Percentiles rank a stretch among this genome's conserved stretches.
phyloP scores from a whole-genome alignment of 2,888 invertebrate genomes.

The Conchocele bisecta region DNA sequence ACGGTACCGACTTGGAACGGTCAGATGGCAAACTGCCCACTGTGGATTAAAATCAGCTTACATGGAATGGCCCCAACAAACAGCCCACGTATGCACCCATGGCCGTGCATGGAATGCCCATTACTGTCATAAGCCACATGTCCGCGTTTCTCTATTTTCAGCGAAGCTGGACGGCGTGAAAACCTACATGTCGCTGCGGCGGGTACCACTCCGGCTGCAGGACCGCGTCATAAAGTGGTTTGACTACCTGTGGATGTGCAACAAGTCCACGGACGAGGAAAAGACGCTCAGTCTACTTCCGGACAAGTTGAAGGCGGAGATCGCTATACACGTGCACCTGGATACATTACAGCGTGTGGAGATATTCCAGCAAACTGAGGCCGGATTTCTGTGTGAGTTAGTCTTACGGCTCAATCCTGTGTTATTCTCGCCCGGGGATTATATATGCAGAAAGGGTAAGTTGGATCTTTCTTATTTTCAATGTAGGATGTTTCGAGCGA shows the following conservation, averaged over 20 bases:
- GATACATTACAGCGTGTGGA: constrained; percentile 96
- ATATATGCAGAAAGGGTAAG: constrained; percentile 98
- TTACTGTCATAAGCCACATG: too few relatives aligned
- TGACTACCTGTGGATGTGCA: constrained; percentile 99
- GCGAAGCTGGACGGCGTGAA: constrained; percentile 99
- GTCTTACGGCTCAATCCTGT: constrained; percentile 97
- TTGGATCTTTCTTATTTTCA: not conserved
- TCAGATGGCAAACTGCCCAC: too few relatives aligned
- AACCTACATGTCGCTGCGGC: constrained; percentile 98
- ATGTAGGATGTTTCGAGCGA: not conserved
- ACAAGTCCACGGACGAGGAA: constrained; percentile 99
- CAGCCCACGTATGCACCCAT: too few relatives aligned
- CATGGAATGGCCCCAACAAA: too few relatives aligned
- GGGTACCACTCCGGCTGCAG: constrained; percentile 97
- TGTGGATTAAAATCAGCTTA: too few relatives aligned
- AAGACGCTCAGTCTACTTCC: constrained; percentile 84
- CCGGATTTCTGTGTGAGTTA: constrained; percentile 98
- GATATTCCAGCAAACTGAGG: constrained; percentile 99
- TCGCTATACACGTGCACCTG: constrained; percentile 99
- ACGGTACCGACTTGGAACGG: too few relatives aligned
- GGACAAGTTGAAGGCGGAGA: constrained; percentile 99
- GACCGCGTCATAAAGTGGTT: constrained; percentile 99
- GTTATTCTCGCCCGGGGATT: constrained; percentile 98
- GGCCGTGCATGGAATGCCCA: too few relatives aligned
- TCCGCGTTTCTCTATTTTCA: constrained; percentile 85